Percentiles rank a stretch among this genome's conserved stretches.
Conservation (phyloP, 2,113 vertebrate genomes). For the Smithornis capensis region DNA sequence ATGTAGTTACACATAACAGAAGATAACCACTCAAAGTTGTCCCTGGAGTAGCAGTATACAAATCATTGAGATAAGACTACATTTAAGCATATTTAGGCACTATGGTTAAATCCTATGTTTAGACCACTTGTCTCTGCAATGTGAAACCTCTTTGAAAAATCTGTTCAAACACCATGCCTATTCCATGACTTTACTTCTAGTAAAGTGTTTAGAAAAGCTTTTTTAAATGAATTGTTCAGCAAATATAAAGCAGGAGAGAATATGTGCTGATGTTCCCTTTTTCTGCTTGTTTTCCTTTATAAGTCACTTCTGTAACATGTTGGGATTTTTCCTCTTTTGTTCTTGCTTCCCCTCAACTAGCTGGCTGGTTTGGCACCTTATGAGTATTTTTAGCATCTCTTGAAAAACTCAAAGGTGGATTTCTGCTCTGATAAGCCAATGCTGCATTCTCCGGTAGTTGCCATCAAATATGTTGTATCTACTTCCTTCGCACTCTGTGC, state of each 20-base stretch:
- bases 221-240: neutral
- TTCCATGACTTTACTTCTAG: neutral
- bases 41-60: neutral
- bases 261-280: neutral
- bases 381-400: slow-evolving; percentile 42
- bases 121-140: neutral
- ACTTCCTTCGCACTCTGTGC: neutral
- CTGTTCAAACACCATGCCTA: neutral
- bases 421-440: neutral
- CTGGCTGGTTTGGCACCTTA: slow-evolving; percentile 23
- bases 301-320: neutral
- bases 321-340: neutral
- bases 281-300: neutral
- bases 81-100: neutral
- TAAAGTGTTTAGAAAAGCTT: neutral
- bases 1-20: neutral
- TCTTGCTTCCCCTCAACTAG: neutral
- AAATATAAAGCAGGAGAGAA: neutral
- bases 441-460: neutral
- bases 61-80: neutral
- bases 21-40: neutral
- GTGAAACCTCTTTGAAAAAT: neutral
- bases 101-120: neutral
- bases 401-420: slow-evolving; percentile 34
- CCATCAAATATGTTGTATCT: neutral